A percentile compares a stretch with the other conserved stretches of the same genome.
These are phyloP conservation scores for Parazoanthus darwini DNA, from an alignment of 92 coral and sea anemone genomes.

Conservation along the genomic window DNA sequence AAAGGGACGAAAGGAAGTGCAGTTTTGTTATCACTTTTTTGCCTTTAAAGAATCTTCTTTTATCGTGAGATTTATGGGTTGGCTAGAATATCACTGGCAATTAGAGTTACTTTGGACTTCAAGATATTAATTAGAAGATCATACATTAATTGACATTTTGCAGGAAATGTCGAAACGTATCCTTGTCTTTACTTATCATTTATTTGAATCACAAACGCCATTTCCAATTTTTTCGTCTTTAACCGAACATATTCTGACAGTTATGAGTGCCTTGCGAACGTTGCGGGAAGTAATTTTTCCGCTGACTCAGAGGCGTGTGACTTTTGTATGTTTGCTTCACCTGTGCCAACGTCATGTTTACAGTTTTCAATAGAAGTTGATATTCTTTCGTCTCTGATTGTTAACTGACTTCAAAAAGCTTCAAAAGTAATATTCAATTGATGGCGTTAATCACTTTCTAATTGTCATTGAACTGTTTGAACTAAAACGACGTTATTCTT, in stretches of 20 bases:
- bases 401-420: slow-evolving; percentile 77
- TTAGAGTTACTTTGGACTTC: not conserved
- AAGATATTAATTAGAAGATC: not conserved
- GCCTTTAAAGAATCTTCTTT: slow-evolving; percentile 1
- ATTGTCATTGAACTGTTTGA: slow-evolving; percentile 75
- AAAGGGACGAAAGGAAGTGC: slow-evolving; percentile 11
- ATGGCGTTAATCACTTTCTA: slow-evolving; percentile 82
- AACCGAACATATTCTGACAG: slow-evolving; percentile 5
- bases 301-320: slow-evolving; percentile 58
- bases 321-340: slow-evolving; percentile 65
- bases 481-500: slow-evolving; percentile 70
- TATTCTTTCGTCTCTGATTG: slow-evolving; percentile 58
- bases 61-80: not conserved
- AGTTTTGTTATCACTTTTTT: not conserved
- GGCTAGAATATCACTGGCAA: not conserved
- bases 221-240: slow-evolving; percentile 33
- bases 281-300: slow-evolving; percentile 35
- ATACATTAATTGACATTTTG: slow-evolving; percentile 8
- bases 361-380: slow-evolving; percentile 40
- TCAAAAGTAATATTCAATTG: slow-evolving; percentile 83
- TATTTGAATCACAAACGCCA: not conserved
- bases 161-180: slow-evolving; percentile 5
- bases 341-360: slow-evolving; percentile 46
- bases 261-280: slow-evolving; percentile 4
- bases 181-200: not conserved